Conservation (phyloP, 2,888 invertebrate genomes). For the Parthenolecanium corni region DNA sequence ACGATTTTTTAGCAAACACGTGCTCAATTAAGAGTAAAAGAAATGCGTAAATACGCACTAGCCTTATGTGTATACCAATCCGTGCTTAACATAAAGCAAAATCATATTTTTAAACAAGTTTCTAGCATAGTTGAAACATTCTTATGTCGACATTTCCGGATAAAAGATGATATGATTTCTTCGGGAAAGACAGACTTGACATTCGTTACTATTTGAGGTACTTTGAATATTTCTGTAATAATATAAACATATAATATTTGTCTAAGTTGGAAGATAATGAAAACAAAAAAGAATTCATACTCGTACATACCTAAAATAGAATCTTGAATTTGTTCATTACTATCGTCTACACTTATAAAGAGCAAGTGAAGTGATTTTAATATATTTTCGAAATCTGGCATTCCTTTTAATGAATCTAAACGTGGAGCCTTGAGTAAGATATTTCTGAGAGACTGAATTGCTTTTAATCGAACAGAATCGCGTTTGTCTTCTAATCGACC, state of each 20-base stretch:
- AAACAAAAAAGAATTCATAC: not conserved
- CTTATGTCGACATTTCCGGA: constrained; percentile 3
- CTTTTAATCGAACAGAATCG: constrained; percentile 6
- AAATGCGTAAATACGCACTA: not conserved
- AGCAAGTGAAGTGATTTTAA: not conserved
- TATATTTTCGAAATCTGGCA: not conserved
- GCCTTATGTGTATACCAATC: no score
- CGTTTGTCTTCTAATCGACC: constrained; percentile 4
- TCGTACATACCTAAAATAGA: not conserved
- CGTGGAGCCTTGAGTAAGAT: not conserved
- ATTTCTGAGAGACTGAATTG: not conserved
- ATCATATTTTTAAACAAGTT: not conserved
- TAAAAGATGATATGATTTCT: not conserved
- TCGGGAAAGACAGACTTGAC: not conserved
- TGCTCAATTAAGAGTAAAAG: no score
- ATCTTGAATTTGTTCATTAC: not conserved
- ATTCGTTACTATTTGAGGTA: not conserved
- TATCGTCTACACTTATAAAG: not conserved
- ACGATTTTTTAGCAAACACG: no score
- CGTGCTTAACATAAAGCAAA: no score
- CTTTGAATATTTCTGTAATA: constrained; percentile 1
- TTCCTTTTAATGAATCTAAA: not conserved
- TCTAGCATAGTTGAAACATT: not conserved
- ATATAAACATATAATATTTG: not conserved
- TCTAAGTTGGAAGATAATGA: no score